phyloP scores from a whole-genome alignment of 2,113 vertebrate genomes.

The Ceyx cyanopectus region DNA sequence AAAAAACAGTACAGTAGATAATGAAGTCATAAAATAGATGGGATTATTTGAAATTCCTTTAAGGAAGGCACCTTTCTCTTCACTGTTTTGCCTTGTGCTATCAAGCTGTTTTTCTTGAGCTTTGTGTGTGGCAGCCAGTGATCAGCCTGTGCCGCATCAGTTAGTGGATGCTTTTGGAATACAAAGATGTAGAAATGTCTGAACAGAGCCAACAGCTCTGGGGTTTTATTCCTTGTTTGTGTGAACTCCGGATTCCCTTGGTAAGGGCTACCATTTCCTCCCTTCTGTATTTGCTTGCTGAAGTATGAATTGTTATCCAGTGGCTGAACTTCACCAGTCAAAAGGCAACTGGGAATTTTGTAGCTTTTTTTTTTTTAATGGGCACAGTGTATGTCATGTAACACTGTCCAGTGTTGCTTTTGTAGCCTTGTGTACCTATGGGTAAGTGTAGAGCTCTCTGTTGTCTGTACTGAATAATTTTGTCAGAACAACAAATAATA shows the following conservation, averaged over 20 bases:
- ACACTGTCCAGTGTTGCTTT: background rate
- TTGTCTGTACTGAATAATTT: background rate
- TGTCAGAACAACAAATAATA: background rate
- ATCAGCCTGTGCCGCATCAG: constrained; percentile 54
- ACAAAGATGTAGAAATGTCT: constrained; percentile 61
- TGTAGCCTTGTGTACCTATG: background rate
- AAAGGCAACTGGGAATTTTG: background rate
- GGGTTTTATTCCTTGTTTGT: constrained; percentile 19
- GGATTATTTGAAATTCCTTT: background rate
- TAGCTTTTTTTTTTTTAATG: background rate
- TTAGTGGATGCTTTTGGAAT: constrained; percentile 72
- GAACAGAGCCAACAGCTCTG: constrained; percentile 61
- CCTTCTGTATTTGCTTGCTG: background rate
- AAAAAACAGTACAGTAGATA: background rate
- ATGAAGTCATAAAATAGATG: background rate
- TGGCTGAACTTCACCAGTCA: background rate
- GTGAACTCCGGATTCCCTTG: background rate
- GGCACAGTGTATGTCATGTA: accelerated
- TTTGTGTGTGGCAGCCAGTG: constrained; percentile 5
- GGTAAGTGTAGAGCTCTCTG: background rate
- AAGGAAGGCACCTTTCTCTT: background rate
- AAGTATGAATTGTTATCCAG: background rate
- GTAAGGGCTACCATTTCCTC: constrained; percentile 2
- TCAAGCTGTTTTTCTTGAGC: background rate
- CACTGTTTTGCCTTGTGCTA: background rate